Evolutionary conservation across 2,113 vertebrate species (phyloP), one percentile per base, ranked within the genome.

Genomic region (Otolemur garnettii): DNA sequence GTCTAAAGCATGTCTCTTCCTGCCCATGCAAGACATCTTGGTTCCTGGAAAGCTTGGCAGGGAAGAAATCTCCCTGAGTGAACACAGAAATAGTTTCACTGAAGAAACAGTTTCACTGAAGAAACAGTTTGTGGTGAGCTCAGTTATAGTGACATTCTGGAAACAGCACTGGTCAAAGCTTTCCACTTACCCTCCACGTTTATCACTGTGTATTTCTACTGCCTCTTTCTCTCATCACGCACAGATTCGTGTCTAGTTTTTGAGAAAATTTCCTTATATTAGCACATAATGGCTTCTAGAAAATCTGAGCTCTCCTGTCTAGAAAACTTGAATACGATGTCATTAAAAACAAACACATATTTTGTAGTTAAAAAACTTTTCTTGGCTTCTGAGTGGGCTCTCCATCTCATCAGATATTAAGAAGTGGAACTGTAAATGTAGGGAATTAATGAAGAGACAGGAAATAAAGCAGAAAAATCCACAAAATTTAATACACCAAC

Each of bases 121-220:
- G 50, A 55, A 30, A 79, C 7, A 13, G 17, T 14, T 62, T 5
- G 5, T 50, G 2, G 22, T 35, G 53, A 69, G 42, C 35, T 89
- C 18, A 4, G 33, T 66, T 2, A 9, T 7, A 5, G 28, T 26
- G 28, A 38, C 4, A 8, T 35, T n/a, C 42, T 66, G 17, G 45
- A 42, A 28, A 13, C 0, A 22, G 55, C 2, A 4, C 60, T 5
- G 1, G 12, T 84, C 30, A n/a, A 21, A 4, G 8, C 30, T n/a
- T 82, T 62, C 35, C 13, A 22, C 26, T 19, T 14, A 22, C 24
- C 12, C 5, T 57, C 42, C 8, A 19, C 24, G 3, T 12, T 12
- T 28, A 3, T 75, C 55, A 9, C 22, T 6, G 5, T 22, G 14
- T 42, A 28, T 42, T 6, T 45, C 1, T 24, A 8, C 26, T 18